Percentiles rank a stretch among this genome's conserved stretches.
Conservation (phyloP, 2,113 vertebrate species). For the Neolamprologus modestus region DNA sequence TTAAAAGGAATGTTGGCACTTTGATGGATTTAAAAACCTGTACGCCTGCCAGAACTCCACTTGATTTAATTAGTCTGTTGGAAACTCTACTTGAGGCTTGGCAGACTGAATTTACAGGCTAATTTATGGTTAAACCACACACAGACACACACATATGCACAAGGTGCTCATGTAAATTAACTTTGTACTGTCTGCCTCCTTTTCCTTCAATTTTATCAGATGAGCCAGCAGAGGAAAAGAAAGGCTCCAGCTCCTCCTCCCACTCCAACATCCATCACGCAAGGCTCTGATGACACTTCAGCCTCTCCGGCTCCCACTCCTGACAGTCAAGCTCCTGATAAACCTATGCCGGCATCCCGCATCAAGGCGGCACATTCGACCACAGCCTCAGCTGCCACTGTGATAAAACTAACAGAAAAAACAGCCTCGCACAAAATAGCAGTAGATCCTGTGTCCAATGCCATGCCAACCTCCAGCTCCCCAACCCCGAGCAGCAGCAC, state of each 20-base stretch:
- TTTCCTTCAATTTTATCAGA: conserved; percentile 57
- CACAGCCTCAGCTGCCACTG: neutral
- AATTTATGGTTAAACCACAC: conserved; percentile 30
- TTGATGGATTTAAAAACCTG: neutral
- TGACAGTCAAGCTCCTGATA: neutral
- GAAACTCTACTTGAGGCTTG: conserved; percentile 22
- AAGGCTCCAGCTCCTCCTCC: conserved; percentile 80
- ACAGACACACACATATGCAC: neutral
- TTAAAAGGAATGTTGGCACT: conserved; percentile 47
- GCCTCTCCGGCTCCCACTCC: neutral
- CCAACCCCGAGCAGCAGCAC: conserved; percentile 60
- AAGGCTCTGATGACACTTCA: conserved; percentile 20
- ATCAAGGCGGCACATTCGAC: conserved; percentile 7
- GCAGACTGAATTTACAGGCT: conserved; percentile 18
- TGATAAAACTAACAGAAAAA: neutral
- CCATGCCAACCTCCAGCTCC: conserved; percentile 63
- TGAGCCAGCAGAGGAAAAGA: conserved; percentile 83
- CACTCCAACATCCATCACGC: conserved; percentile 21
- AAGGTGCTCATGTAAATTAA: conserved; percentile 19
- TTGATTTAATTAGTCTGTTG: conserved; percentile 53
- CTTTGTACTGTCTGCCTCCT: neutral
- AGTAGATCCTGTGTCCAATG: conserved; percentile 2
- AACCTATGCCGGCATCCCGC: neutral
- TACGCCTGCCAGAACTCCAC: conserved; percentile 32
- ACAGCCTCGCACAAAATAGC: neutral